Base-by-base conservation (phyloP, 2,888 invertebrate species). In the Rotaria socialis region DNA sequence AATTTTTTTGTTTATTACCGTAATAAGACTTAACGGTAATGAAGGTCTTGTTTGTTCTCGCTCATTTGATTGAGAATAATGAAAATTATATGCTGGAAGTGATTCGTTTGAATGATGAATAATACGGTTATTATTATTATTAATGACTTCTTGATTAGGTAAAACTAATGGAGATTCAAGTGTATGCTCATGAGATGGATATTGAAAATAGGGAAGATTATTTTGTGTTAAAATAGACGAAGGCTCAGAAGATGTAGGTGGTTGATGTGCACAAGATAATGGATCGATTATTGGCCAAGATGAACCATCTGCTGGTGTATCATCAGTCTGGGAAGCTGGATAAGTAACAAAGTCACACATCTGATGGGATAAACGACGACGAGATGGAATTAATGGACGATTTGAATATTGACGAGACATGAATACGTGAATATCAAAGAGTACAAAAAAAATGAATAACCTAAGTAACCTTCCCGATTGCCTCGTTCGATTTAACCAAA, bases 321-420 rank as follows among this genome's bases (percentile, higher is more conserved):
- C 67, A 67, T 19, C 35, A 16, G 67, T 67, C 35, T 67, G 67
- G 35, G 67, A 7, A 19, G 67, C 1, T 19, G 67, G 67, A 35
- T 67, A 67, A 67, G 67, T 1, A 67, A 67, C 67, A 67, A 35
- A 67, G 19, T 67, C 67, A 35, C 67, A 67, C 67, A 67, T 67
- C 35, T 67, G 67, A 35, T 35, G 35, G 6, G 67, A 67, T 41
- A 67, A 35, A 67, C 67, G 67, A 41, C 35, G 67, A 19, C 67
- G 67, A 41, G 67, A 35, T 35, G 67, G 67, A 11, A 35, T 35
- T 35, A 35, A 67, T 35, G 67, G 67, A 67, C 67, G 67, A 19
- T 67, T 67, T 11, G 67, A 41, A 67, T 67, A 67, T 67, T 67
- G 67, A 19, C 67, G 67, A 35, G 67, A 67, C 67, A 67, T 67